Evolutionary conservation across 2,797 vertebrate species (phyloP).

Genomic region (Phoebastria nigripes): DNA sequence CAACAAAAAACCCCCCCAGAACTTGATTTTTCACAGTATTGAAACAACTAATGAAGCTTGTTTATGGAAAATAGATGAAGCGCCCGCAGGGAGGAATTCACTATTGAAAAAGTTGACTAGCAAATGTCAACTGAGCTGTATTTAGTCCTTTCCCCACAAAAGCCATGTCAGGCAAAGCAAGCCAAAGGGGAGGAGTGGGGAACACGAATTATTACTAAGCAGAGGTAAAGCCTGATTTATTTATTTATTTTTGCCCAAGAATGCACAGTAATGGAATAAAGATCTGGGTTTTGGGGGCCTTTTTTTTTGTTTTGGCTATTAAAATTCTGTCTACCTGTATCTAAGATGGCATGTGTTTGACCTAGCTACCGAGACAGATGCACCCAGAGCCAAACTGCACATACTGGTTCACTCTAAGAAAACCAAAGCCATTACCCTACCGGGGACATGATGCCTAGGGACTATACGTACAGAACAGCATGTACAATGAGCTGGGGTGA

Average conservation of each 20-base stretch:
- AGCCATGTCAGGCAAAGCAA: background rate
- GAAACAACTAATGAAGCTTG: background rate
- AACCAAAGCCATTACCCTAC: background rate
- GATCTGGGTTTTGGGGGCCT: background rate
- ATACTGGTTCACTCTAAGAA: background rate
- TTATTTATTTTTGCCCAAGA: background rate
- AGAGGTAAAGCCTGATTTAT: background rate
- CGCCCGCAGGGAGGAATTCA: background rate
- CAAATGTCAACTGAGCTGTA: background rate
- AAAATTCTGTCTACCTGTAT: background rate
- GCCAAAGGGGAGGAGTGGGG: background rate
- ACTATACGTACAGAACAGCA: background rate
- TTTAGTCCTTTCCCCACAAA: background rate
- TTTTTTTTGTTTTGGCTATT: background rate
- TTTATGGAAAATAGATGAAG: background rate
- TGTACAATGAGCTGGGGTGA: fast-evolving
- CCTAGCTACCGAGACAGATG: background rate
- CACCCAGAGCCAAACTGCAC: background rate
- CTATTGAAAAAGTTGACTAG: background rate
- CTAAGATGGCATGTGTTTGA: background rate
- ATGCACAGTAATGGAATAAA: background rate
- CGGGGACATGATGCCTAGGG: background rate
- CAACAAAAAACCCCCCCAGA: fast-evolving
- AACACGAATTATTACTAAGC: background rate
- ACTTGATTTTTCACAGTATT: background rate